Base-by-base conservation (phyloP, 2,113 vertebrate genomes). In the Arizona elegans region DNA sequence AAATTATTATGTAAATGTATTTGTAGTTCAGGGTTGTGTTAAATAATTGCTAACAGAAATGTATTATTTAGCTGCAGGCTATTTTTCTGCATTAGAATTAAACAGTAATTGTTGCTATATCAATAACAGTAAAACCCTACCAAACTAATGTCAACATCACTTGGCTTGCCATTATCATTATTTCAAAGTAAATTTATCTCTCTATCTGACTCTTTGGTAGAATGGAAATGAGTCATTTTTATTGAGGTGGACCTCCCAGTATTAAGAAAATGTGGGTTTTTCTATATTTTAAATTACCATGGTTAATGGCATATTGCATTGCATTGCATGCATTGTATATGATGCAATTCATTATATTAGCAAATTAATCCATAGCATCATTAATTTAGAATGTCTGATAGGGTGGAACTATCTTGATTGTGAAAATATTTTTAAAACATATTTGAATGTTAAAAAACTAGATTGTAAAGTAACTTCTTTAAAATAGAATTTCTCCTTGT, bases 21-120 rank as follows among this genome's bases (percentile, higher is more conserved):
- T 96, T 96, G 96, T 90, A 86, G 62, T 17, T 86, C 93, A 95
- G 19, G 58, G 65, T 95, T 96, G 91, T 94, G 58, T 90, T 97
- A 97, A 97, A 96, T 96, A 97, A 97, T 95, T 96, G 93, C 93
- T 95, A 96, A 96, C 91, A 95, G 94, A 97, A 97, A 95, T 96
- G 86, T 91, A 96, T 96, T 95, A 96, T 96, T 97, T 97, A 96
- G 90, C 96, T 94, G 85, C 88, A 92, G 92, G 86, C 94, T 87
- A 92, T 70, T 50, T 96, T 1, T 0, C 65, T 94, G 93, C 43
- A 95, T 90, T 95, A 94, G 94, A 96, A 96, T 94, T 93, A 95
- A 97, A 95, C 21, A 56, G 59, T 47, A 96, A 88, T 91, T 93
- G 87, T 92, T 90, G 89, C 50, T 94, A 50, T 91, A 93, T 94